These are phyloP conservation scores for Emydocephalus ijimae DNA, from an alignment of 2,113 vertebrate genomes.

Conservation along the genomic window DNA sequence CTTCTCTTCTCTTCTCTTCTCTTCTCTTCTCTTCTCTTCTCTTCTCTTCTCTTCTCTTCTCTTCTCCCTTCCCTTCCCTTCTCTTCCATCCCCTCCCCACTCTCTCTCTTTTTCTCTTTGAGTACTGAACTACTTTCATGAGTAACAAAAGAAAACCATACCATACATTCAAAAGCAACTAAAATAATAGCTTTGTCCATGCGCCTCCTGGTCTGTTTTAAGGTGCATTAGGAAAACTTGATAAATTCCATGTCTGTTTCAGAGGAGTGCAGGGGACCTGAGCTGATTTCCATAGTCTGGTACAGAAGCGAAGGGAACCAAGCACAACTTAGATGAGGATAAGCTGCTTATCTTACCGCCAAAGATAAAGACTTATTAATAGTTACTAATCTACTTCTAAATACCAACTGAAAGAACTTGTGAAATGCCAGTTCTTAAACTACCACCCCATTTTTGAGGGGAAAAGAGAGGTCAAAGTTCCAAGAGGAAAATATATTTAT, in stretches of 20 bases:
- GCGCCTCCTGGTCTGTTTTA: fast-evolving
- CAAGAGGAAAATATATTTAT: slow-evolving; percentile 1
- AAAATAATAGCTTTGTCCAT: background rate
- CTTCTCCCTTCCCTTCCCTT: fast-evolving
- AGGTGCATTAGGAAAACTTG: background rate
- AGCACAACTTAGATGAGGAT: slow-evolving; percentile 11
- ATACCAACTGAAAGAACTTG: slow-evolving; percentile 15
- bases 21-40: fast-evolving
- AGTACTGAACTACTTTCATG: background rate
- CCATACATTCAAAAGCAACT: fast-evolving
- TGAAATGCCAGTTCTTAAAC: slow-evolving; percentile 14
- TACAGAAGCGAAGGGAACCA: background rate
- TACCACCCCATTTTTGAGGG: background rate
- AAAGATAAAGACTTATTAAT: slow-evolving; percentile 49
- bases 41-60: fast-evolving
- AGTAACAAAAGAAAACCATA: background rate
- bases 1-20: fast-evolving
- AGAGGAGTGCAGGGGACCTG: background rate
- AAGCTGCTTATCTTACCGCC: slow-evolving; percentile 36
- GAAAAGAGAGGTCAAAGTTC: slow-evolving; percentile 5
- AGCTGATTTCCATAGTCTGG: background rate
- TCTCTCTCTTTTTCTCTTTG: background rate
- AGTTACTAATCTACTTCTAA: slow-evolving; percentile 43
- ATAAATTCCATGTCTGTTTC: background rate
- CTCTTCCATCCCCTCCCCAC: background rate